A percentile compares a stretch with the other conserved stretches of the same genome.
These are phyloP conservation scores for Scaptomyza reducta DNA, from an alignment of 2,888 invertebrate genomes.

Conservation along the genomic window DNA sequence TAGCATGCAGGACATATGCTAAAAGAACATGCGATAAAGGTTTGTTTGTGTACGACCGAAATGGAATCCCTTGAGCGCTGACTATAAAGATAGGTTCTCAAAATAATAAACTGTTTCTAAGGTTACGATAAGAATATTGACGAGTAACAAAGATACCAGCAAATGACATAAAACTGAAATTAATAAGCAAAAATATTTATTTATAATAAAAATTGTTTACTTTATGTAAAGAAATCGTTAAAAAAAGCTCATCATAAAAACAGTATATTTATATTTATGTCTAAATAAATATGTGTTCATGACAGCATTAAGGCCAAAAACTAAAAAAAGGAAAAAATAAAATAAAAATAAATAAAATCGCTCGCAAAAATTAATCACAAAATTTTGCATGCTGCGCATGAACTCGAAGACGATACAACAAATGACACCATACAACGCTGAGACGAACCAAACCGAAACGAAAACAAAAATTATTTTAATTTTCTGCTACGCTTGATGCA, in stretches of 20 bases:
- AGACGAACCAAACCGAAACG: constrained; percentile 37
- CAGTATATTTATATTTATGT: neutral
- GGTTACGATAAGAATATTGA: neutral
- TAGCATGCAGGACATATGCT: constrained; percentile 16
- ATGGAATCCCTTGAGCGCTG: neutral
- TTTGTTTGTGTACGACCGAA: neutral
- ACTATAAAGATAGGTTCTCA: neutral
- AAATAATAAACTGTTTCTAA: neutral
- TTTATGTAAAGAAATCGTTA: too few relatives aligned
- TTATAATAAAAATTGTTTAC: too few relatives aligned
- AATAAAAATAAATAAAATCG: neutral
- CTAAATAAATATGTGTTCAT: constrained; percentile 17
- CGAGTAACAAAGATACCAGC: too few relatives aligned
- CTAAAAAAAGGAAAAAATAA: neutral
- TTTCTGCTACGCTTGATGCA: constrained; percentile 50
- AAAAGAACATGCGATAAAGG: constrained; percentile 2
- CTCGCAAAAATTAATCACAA: constrained; percentile 30
- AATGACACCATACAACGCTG: constrained; percentile 64
- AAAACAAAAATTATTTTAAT: constrained; percentile 60
- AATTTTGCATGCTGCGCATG: constrained; percentile 70
- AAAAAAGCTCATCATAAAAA: neutral
- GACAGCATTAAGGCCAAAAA: constrained; percentile 5
- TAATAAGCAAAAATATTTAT: too few relatives aligned
- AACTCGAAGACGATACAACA: constrained; percentile 53
- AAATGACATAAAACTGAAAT: too few relatives aligned